phyloP scores from a whole-genome alignment of 2,797 vertebrate species.

The Lepus oiostolus region DNA sequence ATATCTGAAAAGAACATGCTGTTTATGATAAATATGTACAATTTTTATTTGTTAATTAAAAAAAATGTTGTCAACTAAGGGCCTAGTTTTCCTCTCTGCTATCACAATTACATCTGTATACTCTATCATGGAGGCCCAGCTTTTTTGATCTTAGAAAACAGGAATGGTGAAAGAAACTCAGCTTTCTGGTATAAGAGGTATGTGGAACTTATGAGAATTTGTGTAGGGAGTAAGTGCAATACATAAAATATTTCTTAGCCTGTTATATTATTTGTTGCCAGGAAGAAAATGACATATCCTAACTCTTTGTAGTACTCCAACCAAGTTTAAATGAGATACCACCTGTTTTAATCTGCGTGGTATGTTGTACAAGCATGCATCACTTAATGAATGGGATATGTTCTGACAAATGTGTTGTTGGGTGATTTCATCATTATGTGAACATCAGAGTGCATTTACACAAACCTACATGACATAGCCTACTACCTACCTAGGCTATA shows the following conservation, averaged over 20 bases:
- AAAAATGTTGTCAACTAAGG: background rate
- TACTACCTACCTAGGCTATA: no score
- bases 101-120: background rate
- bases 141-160: background rate
- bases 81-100: background rate
- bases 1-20: background rate
- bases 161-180: background rate
- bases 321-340: conserved; percentile 41
- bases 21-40: background rate
- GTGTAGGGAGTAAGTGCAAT: background rate
- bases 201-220: conserved; percentile 13
- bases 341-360: background rate
- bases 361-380: background rate
- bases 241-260: background rate
- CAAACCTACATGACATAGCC: no score
- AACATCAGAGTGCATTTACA: no score
- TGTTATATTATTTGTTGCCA: conserved; percentile 42
- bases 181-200: background rate
- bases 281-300: background rate
- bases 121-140: background rate
- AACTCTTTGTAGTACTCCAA: conserved; percentile 29
- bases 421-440: no score
- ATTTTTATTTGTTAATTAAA: background rate
- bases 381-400: no score
- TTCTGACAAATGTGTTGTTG: no score